phyloP scores from a whole-genome alignment of 2,888 invertebrate species.

The Silvanus unidentatus region DNA sequence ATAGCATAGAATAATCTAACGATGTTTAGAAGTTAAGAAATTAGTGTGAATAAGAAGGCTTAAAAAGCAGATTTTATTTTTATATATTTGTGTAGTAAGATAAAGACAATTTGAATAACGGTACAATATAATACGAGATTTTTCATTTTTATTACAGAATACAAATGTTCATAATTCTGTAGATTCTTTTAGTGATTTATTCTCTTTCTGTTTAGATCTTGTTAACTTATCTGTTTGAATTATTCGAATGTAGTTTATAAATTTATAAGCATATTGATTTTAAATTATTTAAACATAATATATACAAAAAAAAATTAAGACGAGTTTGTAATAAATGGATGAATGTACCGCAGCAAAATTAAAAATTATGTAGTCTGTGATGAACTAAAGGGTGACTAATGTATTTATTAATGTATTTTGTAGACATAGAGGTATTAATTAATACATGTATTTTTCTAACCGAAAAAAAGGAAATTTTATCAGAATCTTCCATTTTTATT shows the following conservation, averaged over 20 bases:
- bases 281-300: neutral
- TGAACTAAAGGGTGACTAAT: slow-evolving; percentile 47
- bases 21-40: slow-evolving; percentile 13
- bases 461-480: slow-evolving; percentile 30
- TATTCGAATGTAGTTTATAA: slow-evolving; percentile 20
- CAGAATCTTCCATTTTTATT: slow-evolving; percentile 40
- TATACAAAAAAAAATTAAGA: no score
- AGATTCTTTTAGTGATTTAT: no score
- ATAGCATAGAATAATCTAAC: slow-evolving; percentile 4
- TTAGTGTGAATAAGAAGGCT: slow-evolving; percentile 24
- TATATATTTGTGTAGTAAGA: slow-evolving; percentile 20
- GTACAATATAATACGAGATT: slow-evolving; percentile 14
- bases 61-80: slow-evolving; percentile 36
- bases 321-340: no score
- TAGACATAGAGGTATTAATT: slow-evolving; percentile 38
- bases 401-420: slow-evolving; percentile 41
- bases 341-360: slow-evolving; percentile 29
- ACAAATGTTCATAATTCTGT: no score
- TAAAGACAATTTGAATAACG: slow-evolving; percentile 8
- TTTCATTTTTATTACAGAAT: no score
- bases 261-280: neutral
- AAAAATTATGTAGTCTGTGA: slow-evolving; percentile 46
- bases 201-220: neutral
- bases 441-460: slow-evolving; percentile 43
- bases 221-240: neutral